phyloP scores from a whole-genome alignment of 2,888 invertebrate genomes.

The Tenthredo amoena region DNA sequence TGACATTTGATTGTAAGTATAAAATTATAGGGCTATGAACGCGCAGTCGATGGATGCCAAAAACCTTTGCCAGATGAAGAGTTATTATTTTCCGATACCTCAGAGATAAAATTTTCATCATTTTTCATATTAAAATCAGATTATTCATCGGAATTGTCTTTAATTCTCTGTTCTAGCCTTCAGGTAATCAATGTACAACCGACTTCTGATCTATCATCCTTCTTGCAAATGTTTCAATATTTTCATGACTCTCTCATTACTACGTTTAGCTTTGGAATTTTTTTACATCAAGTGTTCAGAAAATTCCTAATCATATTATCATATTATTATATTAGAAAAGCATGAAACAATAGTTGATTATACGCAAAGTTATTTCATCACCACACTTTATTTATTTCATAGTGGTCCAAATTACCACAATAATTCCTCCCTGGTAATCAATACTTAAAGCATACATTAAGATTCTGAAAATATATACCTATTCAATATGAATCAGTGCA shows the following conservation, averaged over 20 bases:
- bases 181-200: not conserved
- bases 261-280: not conserved
- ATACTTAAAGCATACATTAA: too few species aligned
- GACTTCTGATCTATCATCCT: not conserved
- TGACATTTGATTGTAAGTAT: not conserved
- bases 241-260: not conserved
- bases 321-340: not conserved
- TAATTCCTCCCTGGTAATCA: not conserved
- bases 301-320: not conserved
- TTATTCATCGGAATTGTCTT: not conserved
- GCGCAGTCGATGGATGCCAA: not conserved
- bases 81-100: not conserved
- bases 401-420: not conserved
- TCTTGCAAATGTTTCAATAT: slow-evolving; percentile 32
- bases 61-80: not conserved
- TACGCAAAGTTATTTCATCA: not conserved
- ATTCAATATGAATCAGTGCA: not conserved
- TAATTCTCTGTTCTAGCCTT: not conserved
- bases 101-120: not conserved
- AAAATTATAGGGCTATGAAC: not conserved
- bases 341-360: not conserved
- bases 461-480: not conserved
- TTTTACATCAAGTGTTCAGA: not conserved
- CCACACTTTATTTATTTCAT: not conserved
- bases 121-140: not conserved